Evolutionary conservation across 2,113 vertebrate species (phyloP).

Genomic region (Megaleporinus macrocephalus): DNA sequence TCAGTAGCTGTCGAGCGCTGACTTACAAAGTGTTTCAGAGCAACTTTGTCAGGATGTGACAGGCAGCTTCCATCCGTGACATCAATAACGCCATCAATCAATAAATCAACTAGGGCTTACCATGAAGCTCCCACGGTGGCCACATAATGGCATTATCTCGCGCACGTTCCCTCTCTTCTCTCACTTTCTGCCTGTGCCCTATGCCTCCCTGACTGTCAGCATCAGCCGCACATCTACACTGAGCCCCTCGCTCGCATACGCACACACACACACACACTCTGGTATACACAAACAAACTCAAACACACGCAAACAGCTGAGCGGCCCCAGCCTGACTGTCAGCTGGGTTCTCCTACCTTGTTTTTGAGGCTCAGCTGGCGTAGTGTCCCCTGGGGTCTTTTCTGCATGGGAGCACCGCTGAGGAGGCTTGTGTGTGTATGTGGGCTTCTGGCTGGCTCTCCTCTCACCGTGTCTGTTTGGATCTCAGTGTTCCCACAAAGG

Average conservation of each 20-base stretch:
- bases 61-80: slow-evolving; percentile 1
- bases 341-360: slow-evolving; percentile 82
- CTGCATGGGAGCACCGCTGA: slow-evolving; percentile 74
- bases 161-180: slow-evolving; percentile 55
- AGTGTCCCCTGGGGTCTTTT: slow-evolving; percentile 73
- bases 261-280: too few species aligned
- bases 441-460: slow-evolving; percentile 36
- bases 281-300: slow-evolving; percentile 29
- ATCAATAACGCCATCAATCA: slow-evolving; percentile 51
- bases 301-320: slow-evolving; percentile 46
- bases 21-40: slow-evolving; percentile 8
- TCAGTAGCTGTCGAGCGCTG: slow-evolving; percentile 15
- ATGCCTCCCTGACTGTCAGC: slow-evolving; percentile 42
- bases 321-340: slow-evolving; percentile 69
- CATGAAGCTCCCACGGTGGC: slow-evolving; percentile 56
- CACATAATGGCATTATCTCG: slow-evolving; percentile 55
- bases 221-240: slow-evolving; percentile 15
- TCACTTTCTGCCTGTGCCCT: slow-evolving; percentile 51
- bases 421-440: slow-evolving; percentile 52
- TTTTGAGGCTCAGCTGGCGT: slow-evolving; percentile 79
- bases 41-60: slow-evolving; percentile 17
- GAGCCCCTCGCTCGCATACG: slow-evolving; percentile 18
- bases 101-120: slow-evolving; percentile 68
- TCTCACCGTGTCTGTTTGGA: slow-evolving; percentile 44
- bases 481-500: slow-evolving; percentile 62